Evolutionary conservation across 1,140 invertebrate species (phyloP), one percentile per base, ranked within the genome.

Genomic region (Magallana angulata): DNA sequence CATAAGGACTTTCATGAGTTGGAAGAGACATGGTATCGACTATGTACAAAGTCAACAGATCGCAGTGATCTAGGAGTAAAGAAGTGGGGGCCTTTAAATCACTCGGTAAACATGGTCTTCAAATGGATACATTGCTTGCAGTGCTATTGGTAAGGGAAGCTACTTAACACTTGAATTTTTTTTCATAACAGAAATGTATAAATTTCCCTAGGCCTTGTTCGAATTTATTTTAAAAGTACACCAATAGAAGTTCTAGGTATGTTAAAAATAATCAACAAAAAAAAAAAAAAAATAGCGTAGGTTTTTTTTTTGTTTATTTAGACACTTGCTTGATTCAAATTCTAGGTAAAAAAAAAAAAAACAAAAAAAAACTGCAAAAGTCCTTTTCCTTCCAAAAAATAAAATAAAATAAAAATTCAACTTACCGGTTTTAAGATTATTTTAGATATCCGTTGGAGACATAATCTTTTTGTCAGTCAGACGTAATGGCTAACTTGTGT

Each of bases 21-120:
- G 24, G 68, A 30, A 24, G 36, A 76, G 68, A 76, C 68, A 76
- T 12, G 30, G 24, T 76, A 76, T 76, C 68, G 68, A 76, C 68
- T 30, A 11, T 76, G 24, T 18, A 18, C 36, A 16, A 76, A 76
- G 68, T 76, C 68, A 76, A 76, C 68, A 76, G 68, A 76, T 76
- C 68, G 24, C 14, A 76, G 68, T 76, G 36, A 76, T 76, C 68
- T 36, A 30, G 24, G 68, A 36, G 68, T 30, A 76, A 76, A 68
- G 24, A 76, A 76, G 68, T 12, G 24, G 68, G 68, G 68, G 30
- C 14, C 24, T 30, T 76, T 76, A 76, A 76, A 76, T 30, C 24
- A 30, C 68, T 76, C 24, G 8, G 68, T 11, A 76, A 76, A 76
- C 24, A 76, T 24, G 18, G 68, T 12, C 24, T 30, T 24, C 24